Evolutionary conservation across 2,888 invertebrate genomes (phyloP), one percentile per base, ranked within the genome.

Genomic region (Meteorus cinctellus): DNA sequence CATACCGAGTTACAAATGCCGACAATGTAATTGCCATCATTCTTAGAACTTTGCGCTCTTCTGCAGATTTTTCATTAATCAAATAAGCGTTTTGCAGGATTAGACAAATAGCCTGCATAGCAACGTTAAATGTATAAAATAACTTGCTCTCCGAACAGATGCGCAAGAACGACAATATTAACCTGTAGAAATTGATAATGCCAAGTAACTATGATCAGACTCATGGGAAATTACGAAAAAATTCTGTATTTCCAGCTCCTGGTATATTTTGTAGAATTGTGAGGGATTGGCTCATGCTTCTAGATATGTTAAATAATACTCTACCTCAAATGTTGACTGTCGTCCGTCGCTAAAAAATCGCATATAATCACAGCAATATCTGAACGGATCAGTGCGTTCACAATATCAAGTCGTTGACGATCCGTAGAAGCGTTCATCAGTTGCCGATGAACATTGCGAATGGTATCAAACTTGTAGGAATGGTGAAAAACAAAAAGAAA

Each of bases 91-190:
- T 62, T 31, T 80, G 78, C 62, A 84, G 14, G 19, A 84, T 81
- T 1, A 80, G 69, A 1, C 77, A 79, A 19, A 81, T 68, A 2
- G 77, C 81, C 1, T 77, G 74, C 12, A 51, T 66, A 0, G 81
- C 83, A 14, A 80, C 41, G 31, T 75, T 76, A 63, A 76, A 75
- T 34, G 80, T 79, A 29, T 84, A 84, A 55, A 84, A 84, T 14
- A 75, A 73, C 19, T 68, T 74, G 27, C 79, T 36, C 0, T 27
- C 65, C 59, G 76, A 80, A 12, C 80, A 14, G 14, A 77, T 65
- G 0, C 60, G 65, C 10, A 84, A 63, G 34, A 79, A 77, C 16
- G 80, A 67, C 51, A 83, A 77, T 24, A 79, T 27, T 6, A 67
- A 5, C 14, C 83, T 83, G 48, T 55, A 1, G 5, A 59, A 45